phyloP scores from a whole-genome alignment of 1,140 invertebrate genomes.

The Drosophila mauritiana region DNA sequence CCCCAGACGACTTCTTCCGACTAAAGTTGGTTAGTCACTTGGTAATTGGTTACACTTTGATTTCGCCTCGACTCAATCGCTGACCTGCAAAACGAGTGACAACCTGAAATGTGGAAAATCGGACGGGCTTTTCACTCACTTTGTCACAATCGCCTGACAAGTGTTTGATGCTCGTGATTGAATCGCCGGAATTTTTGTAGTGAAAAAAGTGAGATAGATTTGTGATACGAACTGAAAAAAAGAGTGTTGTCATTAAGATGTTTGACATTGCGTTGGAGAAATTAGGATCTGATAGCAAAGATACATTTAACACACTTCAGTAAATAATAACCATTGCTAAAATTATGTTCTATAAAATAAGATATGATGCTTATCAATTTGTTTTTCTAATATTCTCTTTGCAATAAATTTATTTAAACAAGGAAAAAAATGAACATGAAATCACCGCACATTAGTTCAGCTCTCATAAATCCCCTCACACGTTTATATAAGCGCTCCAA shows the following conservation, averaged over 20 bases:
- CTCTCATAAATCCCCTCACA: constrained; percentile 22
- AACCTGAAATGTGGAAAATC: constrained; percentile 25
- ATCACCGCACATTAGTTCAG: constrained; percentile 13
- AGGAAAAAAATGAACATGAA: neutral
- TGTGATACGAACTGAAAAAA: constrained; percentile 16
- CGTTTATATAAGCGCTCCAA: constrained; percentile 15
- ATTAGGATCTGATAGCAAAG: neutral
- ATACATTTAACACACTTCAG: neutral
- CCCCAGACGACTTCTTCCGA: constrained; percentile 18
- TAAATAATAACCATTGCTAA: neutral
- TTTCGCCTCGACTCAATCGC: constrained; percentile 32
- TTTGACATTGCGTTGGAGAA: constrained; percentile 17
- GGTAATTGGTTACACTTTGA: constrained; percentile 48
- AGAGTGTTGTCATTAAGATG: constrained; percentile 20
- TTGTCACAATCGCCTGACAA: constrained; percentile 47
- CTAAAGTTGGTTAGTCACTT: constrained; percentile 25
- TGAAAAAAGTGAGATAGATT: constrained; percentile 5
- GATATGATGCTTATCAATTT: too few species aligned
- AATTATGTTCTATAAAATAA: too few species aligned
- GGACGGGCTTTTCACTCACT: constrained; percentile 40
- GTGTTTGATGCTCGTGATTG: constrained; percentile 38
- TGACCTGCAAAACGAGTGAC: constrained; percentile 47
- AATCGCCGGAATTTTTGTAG: constrained; percentile 26
- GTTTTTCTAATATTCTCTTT: neutral
- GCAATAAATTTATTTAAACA: neutral